A percentile compares a stretch with the other conserved stretches of the same genome.
Evolutionary conservation across 2,113 vertebrate genomes (phyloP).

Genomic region (Coregonus clupeaformis): DNA sequence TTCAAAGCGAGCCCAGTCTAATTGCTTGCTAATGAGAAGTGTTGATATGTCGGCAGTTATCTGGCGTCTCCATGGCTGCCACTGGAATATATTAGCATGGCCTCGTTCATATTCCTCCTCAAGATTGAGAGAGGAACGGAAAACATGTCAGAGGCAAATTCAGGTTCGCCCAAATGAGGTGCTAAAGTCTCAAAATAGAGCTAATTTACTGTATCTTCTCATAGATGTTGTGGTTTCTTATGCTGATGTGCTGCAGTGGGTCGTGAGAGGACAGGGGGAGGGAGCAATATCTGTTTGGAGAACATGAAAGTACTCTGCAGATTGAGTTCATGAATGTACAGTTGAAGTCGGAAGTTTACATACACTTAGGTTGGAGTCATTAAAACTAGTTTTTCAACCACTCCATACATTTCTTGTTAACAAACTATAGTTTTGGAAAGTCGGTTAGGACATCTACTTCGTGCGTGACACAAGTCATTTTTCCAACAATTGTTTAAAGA

Average conservation of each 20-base stretch:
- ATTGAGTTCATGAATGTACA: neutral
- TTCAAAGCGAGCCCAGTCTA: constrained; percentile 35
- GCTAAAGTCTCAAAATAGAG: constrained; percentile 19
- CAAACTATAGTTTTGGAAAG: too few relatives aligned
- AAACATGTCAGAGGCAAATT: constrained; percentile 11
- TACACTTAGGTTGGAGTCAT: too few relatives aligned
- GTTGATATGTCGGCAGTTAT: constrained; percentile 19
- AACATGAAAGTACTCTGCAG: neutral
- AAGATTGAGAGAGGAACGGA: neutral
- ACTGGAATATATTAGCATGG: neutral
- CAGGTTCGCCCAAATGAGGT: constrained; percentile 15
- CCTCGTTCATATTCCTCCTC: neutral
- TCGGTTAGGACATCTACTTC: too few relatives aligned
- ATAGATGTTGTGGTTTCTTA: constrained; percentile 19
- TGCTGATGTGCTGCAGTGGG: neutral
- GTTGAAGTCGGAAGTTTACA: too few relatives aligned
- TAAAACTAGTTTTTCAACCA: too few relatives aligned
- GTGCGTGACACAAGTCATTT: too few relatives aligned
- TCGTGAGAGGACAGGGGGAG: neutral
- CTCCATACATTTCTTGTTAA: too few relatives aligned
- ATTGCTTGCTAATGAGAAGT: constrained; percentile 40
- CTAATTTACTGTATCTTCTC: constrained; percentile 8
- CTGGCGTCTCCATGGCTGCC: constrained; percentile 6
- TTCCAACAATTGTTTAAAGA: too few relatives aligned
- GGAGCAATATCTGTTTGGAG: neutral